Percentiles rank a stretch among this genome's conserved stretches.
phyloP scores from a whole-genome alignment of 2,113 vertebrate species.

The Microcebus ravelobensis region DNA sequence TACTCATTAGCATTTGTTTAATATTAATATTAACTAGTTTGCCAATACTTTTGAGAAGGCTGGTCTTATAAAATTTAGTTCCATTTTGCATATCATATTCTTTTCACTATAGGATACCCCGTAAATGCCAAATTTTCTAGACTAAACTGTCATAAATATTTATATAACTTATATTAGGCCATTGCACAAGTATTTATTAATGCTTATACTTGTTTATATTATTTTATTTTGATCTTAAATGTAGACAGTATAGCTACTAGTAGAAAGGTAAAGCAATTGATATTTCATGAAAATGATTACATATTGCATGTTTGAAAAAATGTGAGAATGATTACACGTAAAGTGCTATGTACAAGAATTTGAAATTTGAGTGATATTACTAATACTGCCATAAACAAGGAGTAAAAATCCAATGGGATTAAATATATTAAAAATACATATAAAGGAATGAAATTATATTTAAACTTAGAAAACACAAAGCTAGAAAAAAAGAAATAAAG shows the following conservation, averaged over 20 bases:
- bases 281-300: background rate
- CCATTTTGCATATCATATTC: background rate
- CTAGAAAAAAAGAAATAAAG: background rate
- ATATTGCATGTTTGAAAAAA: background rate
- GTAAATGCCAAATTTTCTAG: background rate
- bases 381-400: background rate
- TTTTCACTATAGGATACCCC: background rate
- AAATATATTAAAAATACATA: background rate
- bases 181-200: background rate
- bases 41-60: background rate
- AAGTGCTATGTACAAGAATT: background rate
- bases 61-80: background rate
- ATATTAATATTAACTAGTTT: background rate
- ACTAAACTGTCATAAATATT: background rate
- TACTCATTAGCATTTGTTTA: background rate
- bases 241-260: background rate
- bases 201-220: background rate
- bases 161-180: background rate
- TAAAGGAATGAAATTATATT: background rate
- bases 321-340: background rate
- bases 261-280: background rate
- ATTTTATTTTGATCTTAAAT: background rate
- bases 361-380: background rate
- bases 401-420: background rate
- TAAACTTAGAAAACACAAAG: background rate